These are phyloP conservation scores for Amorpha juglandis DNA, from an alignment of 2,888 invertebrate genomes.

Conservation along the genomic window DNA sequence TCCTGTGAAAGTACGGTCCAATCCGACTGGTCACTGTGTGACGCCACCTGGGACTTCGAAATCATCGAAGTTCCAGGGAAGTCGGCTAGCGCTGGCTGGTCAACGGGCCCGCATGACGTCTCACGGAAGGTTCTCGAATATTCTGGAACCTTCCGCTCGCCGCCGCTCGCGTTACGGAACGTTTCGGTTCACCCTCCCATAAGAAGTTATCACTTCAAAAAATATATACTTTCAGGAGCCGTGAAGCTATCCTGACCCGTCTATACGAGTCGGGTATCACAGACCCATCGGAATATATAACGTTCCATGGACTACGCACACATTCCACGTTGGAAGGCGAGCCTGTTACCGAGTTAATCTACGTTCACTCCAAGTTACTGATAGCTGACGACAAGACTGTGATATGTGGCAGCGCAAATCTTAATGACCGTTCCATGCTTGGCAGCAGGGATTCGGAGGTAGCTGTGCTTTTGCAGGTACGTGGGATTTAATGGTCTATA, in stretches of 20 bases:
- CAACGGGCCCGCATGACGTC: too few species aligned
- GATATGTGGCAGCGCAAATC: slow-evolving; percentile 99
- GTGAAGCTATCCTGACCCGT: slow-evolving; percentile 91
- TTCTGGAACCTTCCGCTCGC: too few species aligned
- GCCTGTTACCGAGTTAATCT: slow-evolving; percentile 96
- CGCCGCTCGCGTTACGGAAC: too few species aligned
- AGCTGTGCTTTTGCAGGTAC: slow-evolving; percentile 93
- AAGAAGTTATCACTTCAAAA: too few species aligned
- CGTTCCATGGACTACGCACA: slow-evolving; percentile 95
- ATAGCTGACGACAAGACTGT: slow-evolving; percentile 96
- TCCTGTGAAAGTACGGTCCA: too few species aligned
- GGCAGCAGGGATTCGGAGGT: slow-evolving; percentile 98
- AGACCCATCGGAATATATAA: slow-evolving; percentile 93
- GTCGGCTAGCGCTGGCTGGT: too few species aligned
- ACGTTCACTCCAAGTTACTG: slow-evolving; percentile 98
- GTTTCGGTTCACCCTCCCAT: too few species aligned
- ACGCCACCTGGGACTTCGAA: too few species aligned
- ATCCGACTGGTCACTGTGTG: too few species aligned
- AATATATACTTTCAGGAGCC: slow-evolving; percentile 85
- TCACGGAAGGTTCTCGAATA: too few species aligned
- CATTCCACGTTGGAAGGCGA: slow-evolving; percentile 91
- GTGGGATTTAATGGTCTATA: slow-evolving; percentile 1
- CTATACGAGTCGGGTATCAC: slow-evolving; percentile 90
- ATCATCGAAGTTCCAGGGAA: too few species aligned
- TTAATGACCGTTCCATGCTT: slow-evolving; percentile 97